Evolutionary conservation across 1,140 invertebrate species (phyloP).

Genomic region (Brachionus angularis): DNA sequence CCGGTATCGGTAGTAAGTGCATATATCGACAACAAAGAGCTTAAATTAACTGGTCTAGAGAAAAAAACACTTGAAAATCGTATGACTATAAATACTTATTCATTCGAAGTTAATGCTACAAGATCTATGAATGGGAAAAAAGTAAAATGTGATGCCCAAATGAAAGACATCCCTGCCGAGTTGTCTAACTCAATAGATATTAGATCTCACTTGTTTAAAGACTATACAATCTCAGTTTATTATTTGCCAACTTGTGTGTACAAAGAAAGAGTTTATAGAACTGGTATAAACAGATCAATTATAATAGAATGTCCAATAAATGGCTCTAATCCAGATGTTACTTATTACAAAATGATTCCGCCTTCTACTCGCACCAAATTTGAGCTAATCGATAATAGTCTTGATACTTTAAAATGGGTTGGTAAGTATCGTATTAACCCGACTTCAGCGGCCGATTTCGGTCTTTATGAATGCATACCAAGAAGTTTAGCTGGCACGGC

Average conservation of each 20-base stretch:
- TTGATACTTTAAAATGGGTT: constrained; percentile 10
- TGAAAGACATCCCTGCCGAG: constrained; percentile 35
- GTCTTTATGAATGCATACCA: constrained; percentile 35
- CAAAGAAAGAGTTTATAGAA: constrained; percentile 18
- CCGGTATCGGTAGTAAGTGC: constrained; percentile 36
- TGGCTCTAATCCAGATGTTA: constrained; percentile 37
- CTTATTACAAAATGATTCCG: constrained; percentile 40
- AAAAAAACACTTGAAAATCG: constrained; percentile 41
- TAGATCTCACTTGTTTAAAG: constrained; percentile 31
- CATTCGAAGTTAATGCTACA: constrained; percentile 34
- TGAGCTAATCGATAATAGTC: constrained; percentile 21
- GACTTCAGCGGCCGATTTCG: constrained; percentile 13
- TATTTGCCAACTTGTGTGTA: constrained; percentile 33
- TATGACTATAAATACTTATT: constrained; percentile 43
- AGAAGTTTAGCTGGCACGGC: constrained; percentile 36
- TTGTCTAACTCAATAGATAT: constrained; percentile 35
- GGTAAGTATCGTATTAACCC: constrained; percentile 32
- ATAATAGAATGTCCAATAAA: constrained; percentile 41
- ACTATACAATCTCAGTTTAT: constrained; percentile 27
- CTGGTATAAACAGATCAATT: constrained; percentile 27
- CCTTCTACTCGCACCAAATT: constrained; percentile 24
- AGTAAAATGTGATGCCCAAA: constrained; percentile 41
- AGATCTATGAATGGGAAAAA: constrained; percentile 38
- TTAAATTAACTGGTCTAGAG: constrained; percentile 25
- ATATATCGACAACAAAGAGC: constrained; percentile 26